These are phyloP conservation scores for Myotis vivesi DNA, from an alignment of 2,797 vertebrate genomes.

Conservation along the genomic window DNA sequence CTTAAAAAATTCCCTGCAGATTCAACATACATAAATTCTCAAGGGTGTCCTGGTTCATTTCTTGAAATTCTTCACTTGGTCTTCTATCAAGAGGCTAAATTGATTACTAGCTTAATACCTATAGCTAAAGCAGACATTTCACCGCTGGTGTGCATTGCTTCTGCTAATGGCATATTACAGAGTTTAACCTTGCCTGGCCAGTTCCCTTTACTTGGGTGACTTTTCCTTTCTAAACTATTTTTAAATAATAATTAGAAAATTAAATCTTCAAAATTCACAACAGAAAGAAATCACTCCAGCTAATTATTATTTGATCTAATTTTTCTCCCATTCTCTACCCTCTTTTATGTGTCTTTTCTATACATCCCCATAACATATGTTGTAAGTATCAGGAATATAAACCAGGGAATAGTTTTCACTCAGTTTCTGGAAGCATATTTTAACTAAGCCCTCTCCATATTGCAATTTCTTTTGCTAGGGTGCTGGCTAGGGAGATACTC, in stretches of 20 bases:
- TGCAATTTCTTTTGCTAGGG: not conserved
- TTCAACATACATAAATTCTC: not conserved
- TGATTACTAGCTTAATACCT: not conserved
- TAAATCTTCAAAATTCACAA: not conserved
- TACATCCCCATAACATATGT: not conserved
- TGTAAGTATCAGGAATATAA: not conserved
- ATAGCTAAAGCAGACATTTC: not conserved
- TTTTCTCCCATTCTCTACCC: not conserved
- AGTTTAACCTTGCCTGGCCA: not conserved
- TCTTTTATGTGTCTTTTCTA: not conserved
- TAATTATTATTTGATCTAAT: not conserved
- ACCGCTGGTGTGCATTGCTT: not conserved
- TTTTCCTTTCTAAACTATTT: not conserved
- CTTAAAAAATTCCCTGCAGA: not conserved
- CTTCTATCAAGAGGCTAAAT: not conserved
- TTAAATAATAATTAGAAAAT: not conserved
- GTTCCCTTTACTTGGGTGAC: not conserved
- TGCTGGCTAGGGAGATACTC: not conserved
- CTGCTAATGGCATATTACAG: not conserved
- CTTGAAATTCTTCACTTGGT: not conserved
- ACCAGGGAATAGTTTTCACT: not conserved
- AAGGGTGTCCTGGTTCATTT: not conserved
- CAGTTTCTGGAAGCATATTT: not conserved
- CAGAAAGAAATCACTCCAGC: not conserved
- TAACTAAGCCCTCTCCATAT: not conserved